Percentiles rank a stretch among this genome's conserved stretches.
These are phyloP conservation scores for Rugalucina vietnamica DNA, from an alignment of 2,888 invertebrate species.

Conservation along the genomic window DNA sequence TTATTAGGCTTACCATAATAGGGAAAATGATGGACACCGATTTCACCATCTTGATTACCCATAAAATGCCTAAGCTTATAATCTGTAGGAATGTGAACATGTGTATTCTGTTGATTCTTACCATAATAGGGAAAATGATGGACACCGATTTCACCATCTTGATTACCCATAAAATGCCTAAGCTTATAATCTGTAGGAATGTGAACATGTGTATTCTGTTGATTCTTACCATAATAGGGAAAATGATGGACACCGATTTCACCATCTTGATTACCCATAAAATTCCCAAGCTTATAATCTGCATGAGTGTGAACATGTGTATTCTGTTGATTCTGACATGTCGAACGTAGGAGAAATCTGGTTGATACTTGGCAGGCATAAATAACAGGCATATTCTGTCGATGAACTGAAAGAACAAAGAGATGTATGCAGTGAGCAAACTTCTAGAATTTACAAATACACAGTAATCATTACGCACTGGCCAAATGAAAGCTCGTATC, in stretches of 20 bases:
- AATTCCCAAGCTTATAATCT: constrained; percentile 82
- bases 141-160: constrained; percentile 94
- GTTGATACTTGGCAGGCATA: constrained; percentile 99
- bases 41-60: constrained; percentile 90
- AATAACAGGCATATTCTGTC: constrained; percentile 97
- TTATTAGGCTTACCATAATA: constrained; percentile 91
- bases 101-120: too few species aligned
- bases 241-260: constrained; percentile 95
- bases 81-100: constrained; percentile 84
- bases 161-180: constrained; percentile 83
- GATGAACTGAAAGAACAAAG: constrained; percentile 90
- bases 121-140: constrained; percentile 98
- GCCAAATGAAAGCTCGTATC: too few species aligned
- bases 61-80: constrained; percentile 82
- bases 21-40: constrained; percentile 98
- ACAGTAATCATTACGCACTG: too few species aligned
- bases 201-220: constrained; percentile 87
- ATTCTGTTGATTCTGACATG: constrained; percentile 95
- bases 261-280: constrained; percentile 88
- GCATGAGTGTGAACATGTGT: constrained; percentile 84
- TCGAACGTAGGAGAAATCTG: constrained; percentile 98
- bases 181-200: constrained; percentile 82
- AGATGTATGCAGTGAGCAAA: too few species aligned
- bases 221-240: constrained; percentile 95
- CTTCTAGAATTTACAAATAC: too few species aligned